These are phyloP conservation scores for Pipistrellus pygmaeus DNA, from an alignment of 2,797 vertebrate genomes.

Conservation along the genomic window DNA sequence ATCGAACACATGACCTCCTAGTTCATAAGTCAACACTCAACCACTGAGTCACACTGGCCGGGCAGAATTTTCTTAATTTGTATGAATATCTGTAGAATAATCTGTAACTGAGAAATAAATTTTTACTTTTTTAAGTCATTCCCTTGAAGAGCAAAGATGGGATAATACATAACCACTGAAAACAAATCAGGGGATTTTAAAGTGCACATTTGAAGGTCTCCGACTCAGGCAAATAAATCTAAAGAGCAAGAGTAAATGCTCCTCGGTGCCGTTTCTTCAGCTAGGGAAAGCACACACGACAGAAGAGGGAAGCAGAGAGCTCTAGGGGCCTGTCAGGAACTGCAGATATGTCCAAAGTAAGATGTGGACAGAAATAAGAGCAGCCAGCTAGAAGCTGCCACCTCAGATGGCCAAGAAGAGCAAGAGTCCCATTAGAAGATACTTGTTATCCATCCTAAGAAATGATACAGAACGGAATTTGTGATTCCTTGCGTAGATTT, in stretches of 20 bases:
- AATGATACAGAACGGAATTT: not conserved
- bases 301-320: not conserved
- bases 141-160: not conserved
- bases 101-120: not conserved
- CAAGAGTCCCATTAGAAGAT: not conserved
- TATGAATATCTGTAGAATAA: not conserved
- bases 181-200: not conserved
- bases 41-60: too few relatives aligned
- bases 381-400: not conserved
- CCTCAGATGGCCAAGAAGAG: not conserved
- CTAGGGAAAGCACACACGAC: not conserved
- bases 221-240: not conserved
- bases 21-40: too few relatives aligned
- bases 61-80: not conserved
- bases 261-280: not conserved
- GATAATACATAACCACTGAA: not conserved
- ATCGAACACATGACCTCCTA: too few relatives aligned
- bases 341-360: not conserved
- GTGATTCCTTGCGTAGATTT: not conserved
- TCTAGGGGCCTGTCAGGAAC: not conserved
- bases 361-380: not conserved
- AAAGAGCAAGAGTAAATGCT: not conserved
- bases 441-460: not conserved
- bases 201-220: not conserved
- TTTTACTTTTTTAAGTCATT: not conserved